A percentile compares a stretch with the other conserved stretches of the same genome.
Evolutionary conservation across 2,888 invertebrate species (phyloP).

Genomic region (Ctenicera cuprea): DNA sequence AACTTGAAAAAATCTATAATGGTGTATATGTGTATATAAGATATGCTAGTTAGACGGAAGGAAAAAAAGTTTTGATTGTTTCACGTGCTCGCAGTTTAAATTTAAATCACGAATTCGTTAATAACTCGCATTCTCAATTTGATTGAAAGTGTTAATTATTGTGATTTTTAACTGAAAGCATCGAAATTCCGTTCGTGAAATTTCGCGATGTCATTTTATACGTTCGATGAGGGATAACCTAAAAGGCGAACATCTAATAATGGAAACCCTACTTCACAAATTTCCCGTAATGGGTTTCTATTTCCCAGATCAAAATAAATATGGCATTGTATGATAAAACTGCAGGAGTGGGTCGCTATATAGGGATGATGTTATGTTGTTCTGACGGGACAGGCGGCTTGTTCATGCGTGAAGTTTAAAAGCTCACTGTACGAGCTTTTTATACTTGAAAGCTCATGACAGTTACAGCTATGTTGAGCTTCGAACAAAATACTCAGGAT

Average conservation of each 20-base stretch:
- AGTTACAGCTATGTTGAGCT: conserved; percentile 66
- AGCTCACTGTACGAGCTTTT: conserved; percentile 68
- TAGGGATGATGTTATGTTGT: conserved; percentile 65
- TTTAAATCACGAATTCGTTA: conserved; percentile 5
- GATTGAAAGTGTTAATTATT: not conserved
- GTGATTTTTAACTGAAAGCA: not conserved
- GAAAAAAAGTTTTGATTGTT: conserved; percentile 71
- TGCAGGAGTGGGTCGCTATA: conserved; percentile 59
- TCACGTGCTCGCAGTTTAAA: conserved; percentile 35
- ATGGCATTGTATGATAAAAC: conserved; percentile 66
- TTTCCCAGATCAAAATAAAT: conserved; percentile 60
- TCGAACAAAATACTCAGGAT: conserved; percentile 52
- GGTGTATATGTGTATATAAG: conserved; percentile 73
- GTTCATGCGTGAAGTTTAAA: conserved; percentile 70
- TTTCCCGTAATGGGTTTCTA: conserved; percentile 55
- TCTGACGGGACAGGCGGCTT: conserved; percentile 67
- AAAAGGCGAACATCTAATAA: conserved; percentile 24
- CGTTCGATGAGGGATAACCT: conserved; percentile 6
- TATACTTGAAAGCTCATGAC: conserved; percentile 69
- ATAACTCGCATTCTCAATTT: no score
- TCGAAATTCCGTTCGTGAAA: not conserved
- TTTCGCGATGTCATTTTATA: not conserved
- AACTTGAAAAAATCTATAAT: conserved; percentile 73
- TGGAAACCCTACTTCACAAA: conserved; percentile 25
- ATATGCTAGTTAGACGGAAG: conserved; percentile 72